Evolutionary conservation across 2,888 invertebrate genomes (phyloP), one percentile per base, ranked within the genome.

Genomic region (Rhagophthalmus giganteus): DNA sequence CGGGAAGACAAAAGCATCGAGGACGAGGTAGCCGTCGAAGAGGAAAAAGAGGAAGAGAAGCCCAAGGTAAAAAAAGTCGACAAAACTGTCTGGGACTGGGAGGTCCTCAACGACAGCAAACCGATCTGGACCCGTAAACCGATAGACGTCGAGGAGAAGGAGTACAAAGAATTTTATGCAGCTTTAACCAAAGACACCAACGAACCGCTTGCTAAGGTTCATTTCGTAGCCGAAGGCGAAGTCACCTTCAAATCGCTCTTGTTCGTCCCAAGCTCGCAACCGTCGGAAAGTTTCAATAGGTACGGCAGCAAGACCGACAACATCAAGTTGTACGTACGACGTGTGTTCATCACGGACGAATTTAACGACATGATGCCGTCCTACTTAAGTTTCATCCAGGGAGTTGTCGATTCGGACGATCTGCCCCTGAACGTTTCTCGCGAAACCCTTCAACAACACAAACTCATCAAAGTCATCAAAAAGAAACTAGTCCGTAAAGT

Each of bases 321-420:
- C 76, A 96, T 97, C 69, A 97, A 97, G 76, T 81, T 99, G 55
- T 99, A 94, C 76, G 99, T 99, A 45, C 84, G 98, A 52, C 84
- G 99, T 54, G 99, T 99, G 9, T 99, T 99, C 79, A 99, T 99
- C 77, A 98, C 98, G 5, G 98, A 99, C 75, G 95, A 99, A 79
- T 98, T 99, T 81, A 94, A 94, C 74, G 98, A 99, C 72, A 94
- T 99, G 88, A 93, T 99, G 89, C 98, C 99, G 59, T 95, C 91
- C 74, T 99, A 97, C 75, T 81, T 99, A 63, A 87, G 85, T 61
- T 99, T 99, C 75, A 85, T 99, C 53, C 87, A 90, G 46, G 99
- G 99, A 65, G 90, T 99, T 61, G 98, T 99, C 33, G 99, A 99
- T 79, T 96, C 95, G 7, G 99, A 99, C 76, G 99, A 99, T 79